A percentile compares a stretch with the other conserved stretches of the same genome.
phyloP scores from a whole-genome alignment of 2,797 vertebrate species.

The Dallia pectoralis region DNA sequence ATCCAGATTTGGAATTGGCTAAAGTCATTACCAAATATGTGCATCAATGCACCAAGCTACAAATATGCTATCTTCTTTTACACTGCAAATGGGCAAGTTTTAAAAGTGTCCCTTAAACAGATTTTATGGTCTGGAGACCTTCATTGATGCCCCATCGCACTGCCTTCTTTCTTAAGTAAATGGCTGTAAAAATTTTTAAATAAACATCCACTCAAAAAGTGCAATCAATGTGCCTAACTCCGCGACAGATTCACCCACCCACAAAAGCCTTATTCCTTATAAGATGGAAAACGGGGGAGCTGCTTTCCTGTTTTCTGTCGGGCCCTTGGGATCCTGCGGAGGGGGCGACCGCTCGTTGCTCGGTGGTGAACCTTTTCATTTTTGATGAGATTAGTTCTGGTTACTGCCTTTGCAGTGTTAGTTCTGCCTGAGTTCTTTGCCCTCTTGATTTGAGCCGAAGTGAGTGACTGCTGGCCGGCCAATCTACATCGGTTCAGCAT shows the following conservation, averaged over 20 bases:
- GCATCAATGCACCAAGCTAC: no score
- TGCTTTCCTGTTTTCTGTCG: not conserved
- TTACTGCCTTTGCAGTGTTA: conserved; percentile 63
- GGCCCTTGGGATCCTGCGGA: not conserved
- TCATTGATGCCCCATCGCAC: no score
- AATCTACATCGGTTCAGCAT: not conserved
- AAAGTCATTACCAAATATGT: no score
- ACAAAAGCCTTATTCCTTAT: not conserved
- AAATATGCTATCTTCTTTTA: no score
- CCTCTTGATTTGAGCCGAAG: conserved; percentile 31
- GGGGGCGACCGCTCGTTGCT: not conserved
- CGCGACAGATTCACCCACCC: not conserved
- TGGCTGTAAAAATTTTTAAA: no score
- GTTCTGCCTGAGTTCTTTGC: conserved; percentile 47
- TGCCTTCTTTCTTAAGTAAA: no score
- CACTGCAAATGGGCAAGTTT: no score
- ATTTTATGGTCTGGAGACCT: no score
- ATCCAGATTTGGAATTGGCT: no score
- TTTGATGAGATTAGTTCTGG: conserved; percentile 83
- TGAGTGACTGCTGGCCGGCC: not conserved
- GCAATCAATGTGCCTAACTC: not conserved
- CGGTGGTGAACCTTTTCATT: conserved; percentile 64
- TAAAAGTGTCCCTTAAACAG: no score
- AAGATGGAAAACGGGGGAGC: no score
- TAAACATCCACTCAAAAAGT: not conserved